Conservation (phyloP, 2,888 invertebrate species). For the Alsophila aescularia region DNA sequence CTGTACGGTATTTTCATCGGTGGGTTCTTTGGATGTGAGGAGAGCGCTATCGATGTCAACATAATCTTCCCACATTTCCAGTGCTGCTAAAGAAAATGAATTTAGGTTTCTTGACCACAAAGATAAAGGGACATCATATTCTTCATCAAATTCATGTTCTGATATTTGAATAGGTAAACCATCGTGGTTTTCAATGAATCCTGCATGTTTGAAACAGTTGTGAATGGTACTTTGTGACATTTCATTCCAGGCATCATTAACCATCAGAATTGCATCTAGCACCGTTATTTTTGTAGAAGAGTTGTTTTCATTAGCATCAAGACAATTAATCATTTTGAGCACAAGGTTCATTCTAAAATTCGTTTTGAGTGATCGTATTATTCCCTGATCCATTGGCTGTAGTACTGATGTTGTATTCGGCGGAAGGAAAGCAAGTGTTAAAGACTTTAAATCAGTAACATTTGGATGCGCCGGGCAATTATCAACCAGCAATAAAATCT, state of each 20-base stretch:
- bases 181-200: conserved; percentile 35
- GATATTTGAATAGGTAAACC: conserved; percentile 35
- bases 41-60: conserved; percentile 39
- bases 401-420: no score
- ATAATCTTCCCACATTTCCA: conserved; percentile 39
- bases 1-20: conserved; percentile 39
- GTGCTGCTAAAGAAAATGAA: conserved; percentile 28
- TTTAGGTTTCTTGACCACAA: conserved; percentile 29
- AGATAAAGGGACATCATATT: conserved; percentile 39
- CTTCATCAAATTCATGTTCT: conserved; percentile 37
- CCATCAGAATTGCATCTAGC: not conserved
- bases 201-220: conserved; percentile 26
- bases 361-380: no score
- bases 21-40: conserved; percentile 41
- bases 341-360: no score
- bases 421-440: no score
- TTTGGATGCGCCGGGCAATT: no score
- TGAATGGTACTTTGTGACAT: conserved; percentile 26
- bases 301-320: no score
- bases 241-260: conserved; percentile 21
- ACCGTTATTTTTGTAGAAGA: no score
- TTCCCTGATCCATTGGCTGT: no score
- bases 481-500: no score
- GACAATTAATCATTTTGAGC: no score
- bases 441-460: no score